Evolutionary conservation across 2,888 invertebrate species (phyloP).

Genomic region (Drosophila neotestacea): DNA sequence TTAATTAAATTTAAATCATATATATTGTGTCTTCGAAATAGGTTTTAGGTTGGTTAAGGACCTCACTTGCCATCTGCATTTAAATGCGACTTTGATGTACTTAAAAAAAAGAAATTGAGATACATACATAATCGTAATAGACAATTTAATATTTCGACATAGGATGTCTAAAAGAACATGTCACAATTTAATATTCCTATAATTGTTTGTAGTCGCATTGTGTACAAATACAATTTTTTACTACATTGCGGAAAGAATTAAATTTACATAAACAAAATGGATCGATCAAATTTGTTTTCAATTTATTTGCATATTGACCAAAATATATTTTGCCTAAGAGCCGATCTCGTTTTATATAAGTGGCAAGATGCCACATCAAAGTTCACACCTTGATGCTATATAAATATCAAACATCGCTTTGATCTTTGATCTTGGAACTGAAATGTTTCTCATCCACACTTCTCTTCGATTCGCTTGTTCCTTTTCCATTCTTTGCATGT

Average conservation of each 20-base stretch:
- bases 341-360: slow-evolving; percentile 29
- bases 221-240: too few relatives aligned
- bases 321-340: slow-evolving; percentile 16
- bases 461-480: neutral
- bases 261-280: neutral
- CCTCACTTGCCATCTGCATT: too few relatives aligned
- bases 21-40: too few relatives aligned
- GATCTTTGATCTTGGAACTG: slow-evolving; percentile 54
- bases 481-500: slow-evolving; percentile 7
- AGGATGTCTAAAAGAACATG: too few relatives aligned
- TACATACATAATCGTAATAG: too few relatives aligned
- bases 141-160: too few relatives aligned
- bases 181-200: too few relatives aligned
- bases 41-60: too few relatives aligned
- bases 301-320: slow-evolving; percentile 24
- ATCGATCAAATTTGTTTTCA: slow-evolving; percentile 6
- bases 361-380: slow-evolving; percentile 67
- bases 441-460: slow-evolving; percentile 33
- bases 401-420: slow-evolving; percentile 42
- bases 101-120: too few relatives aligned
- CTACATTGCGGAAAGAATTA: slow-evolving; percentile 6
- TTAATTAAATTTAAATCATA: too few relatives aligned
- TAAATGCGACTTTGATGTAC: too few relatives aligned
- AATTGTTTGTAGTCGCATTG: too few relatives aligned
- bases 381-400: slow-evolving; percentile 62